Evolutionary conservation across 1,140 invertebrate species (phyloP), one percentile per base, ranked within the genome.

Genomic region (Monochamus saltuarius): DNA sequence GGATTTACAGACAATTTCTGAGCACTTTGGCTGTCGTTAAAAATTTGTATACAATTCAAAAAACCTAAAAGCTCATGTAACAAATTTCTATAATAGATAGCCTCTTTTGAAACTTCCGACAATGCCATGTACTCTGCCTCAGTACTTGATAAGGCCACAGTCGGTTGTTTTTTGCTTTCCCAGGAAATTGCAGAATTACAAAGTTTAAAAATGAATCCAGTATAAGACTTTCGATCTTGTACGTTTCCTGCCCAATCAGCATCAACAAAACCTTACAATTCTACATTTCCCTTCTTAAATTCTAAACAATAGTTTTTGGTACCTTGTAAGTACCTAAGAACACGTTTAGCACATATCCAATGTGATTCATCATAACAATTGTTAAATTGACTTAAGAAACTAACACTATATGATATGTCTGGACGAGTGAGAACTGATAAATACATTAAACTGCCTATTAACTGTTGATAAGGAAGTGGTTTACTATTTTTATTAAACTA

Each of bases 21-120:
- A 11, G 77, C 74, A 62, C 71, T 62, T 62, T 73, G 73, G 68
- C 76, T 78, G 60, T 79, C 70, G 59, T 68, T 72, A 49, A 59
- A 70, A 1, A 74, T 39, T 39, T 51, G 10, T 29, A 65, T 49
- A 37, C 43, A 29, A 29, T 29, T 29, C 22, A 29, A 29, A 29
- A 29, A 29, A 29, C 22, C 22, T 29, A 29, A 29, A 29, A 29
- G 22, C 22, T 29, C 22, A 29, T 29, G 22, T 29, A 29, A 29
- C 22, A 29, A 29, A 29, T 29, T 29, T 29, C 22, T 29, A 29
- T 29, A 29, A 29, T 29, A 29, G 22, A 29, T 29, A 42, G 40
- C 40, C 16, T 42, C 16, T 42, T 42, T 13, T 13, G 40, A 13
- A 13, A 7, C 16, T 42, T 13, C n/a, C n/a, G 40, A 42, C 16